Percentiles rank a stretch among this genome's conserved stretches.
phyloP scores from a whole-genome alignment of 2,797 vertebrate genomes.

The Nannoperca australis region DNA sequence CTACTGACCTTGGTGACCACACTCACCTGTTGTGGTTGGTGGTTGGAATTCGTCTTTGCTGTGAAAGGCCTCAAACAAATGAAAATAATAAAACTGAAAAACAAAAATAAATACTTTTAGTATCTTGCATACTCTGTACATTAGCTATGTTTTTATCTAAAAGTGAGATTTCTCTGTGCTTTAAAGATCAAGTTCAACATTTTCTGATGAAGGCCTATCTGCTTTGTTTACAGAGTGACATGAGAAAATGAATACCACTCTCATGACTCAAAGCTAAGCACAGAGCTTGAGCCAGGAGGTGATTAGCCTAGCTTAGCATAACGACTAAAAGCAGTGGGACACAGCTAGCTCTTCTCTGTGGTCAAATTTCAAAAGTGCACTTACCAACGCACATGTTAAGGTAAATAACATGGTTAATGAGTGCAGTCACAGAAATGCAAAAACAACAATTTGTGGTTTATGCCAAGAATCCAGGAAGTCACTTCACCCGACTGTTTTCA shows the following conservation, averaged over 20 bases:
- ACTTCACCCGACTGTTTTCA: neutral
- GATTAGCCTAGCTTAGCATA: slow-evolving; percentile 8
- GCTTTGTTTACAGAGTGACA: neutral
- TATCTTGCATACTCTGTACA: neutral
- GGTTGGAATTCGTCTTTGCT: neutral
- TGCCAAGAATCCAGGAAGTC: neutral
- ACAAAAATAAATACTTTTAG: neutral
- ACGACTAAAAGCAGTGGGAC: neutral
- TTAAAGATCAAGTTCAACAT: neutral
- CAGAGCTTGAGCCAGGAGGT: neutral
- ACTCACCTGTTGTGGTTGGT: slow-evolving; percentile 17
- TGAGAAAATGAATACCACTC: neutral
- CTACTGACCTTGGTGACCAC: neutral
- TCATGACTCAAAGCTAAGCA: neutral
- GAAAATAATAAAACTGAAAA: neutral
- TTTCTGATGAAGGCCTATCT: too few relatives aligned
- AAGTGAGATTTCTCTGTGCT: neutral
- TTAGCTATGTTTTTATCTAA: neutral
- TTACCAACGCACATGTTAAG: neutral
- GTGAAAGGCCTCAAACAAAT: neutral
- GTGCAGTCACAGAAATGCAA: neutral
- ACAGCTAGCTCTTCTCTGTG: neutral
- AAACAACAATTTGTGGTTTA: neutral
- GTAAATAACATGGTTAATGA: neutral
- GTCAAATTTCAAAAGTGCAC: neutral